These are phyloP conservation scores for Fragum sueziense DNA, from an alignment of 2,888 invertebrate genomes.

Conservation along the genomic window DNA sequence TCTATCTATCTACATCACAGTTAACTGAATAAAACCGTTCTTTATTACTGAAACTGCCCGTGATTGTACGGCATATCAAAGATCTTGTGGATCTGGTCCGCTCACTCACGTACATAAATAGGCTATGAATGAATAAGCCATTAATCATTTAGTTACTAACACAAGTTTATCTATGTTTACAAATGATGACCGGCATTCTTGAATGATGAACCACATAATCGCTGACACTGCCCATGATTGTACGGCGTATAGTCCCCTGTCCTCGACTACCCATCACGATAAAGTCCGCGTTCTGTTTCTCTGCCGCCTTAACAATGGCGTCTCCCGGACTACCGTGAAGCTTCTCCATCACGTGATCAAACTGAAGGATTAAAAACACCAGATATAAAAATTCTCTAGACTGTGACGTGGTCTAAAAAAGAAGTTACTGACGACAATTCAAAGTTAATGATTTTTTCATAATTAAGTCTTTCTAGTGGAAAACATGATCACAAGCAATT, in stretches of 20 bases:
- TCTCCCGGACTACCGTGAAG: conserved; percentile 39
- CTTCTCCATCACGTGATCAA: conserved; percentile 42
- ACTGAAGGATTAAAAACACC: conserved; percentile 13
- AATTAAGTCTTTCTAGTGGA: too few species aligned
- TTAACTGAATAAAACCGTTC: too few species aligned
- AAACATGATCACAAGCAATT: too few species aligned
- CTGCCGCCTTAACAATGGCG: conserved; percentile 40
- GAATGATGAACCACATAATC: conserved; percentile 52
- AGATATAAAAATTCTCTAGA: too few species aligned
- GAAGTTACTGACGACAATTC: background rate
- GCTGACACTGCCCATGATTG: conserved; percentile 53
- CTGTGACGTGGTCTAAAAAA: background rate
- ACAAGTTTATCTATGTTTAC: conserved; percentile 44
- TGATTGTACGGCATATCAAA: too few species aligned
- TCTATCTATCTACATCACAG: too few species aligned
- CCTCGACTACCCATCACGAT: conserved; percentile 53
- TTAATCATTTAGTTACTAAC: background rate
- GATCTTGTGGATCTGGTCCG: too few species aligned
- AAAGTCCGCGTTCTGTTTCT: conserved; percentile 36
- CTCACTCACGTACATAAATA: too few species aligned
- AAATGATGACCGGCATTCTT: conserved; percentile 42
- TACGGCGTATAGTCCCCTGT: conserved; percentile 44
- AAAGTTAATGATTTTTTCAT: too few species aligned
- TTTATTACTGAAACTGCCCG: too few species aligned
- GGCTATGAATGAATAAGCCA: too few species aligned